phyloP scores from a whole-genome alignment of 2,797 vertebrate species.

The Alca torda region DNA sequence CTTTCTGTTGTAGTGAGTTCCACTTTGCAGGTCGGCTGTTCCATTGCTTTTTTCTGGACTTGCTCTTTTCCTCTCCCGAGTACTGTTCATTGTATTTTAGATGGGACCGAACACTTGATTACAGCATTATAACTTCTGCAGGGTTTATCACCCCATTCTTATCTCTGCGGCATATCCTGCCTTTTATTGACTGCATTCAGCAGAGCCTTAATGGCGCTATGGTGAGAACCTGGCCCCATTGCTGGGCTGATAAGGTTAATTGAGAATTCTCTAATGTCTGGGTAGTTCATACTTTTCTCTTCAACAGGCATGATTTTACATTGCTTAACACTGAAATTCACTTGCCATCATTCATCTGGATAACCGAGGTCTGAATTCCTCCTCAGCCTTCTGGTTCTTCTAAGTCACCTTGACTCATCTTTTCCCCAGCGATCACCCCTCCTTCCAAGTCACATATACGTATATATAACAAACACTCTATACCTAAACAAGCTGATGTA shows the following conservation, averaged over 20 bases:
- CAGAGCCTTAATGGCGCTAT: neutral
- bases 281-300: neutral
- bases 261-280: slow-evolving; percentile 16
- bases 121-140: neutral
- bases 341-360: neutral
- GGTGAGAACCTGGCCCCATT: neutral
- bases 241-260: slow-evolving; percentile 37
- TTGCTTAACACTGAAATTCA: neutral
- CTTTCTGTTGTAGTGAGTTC: neutral
- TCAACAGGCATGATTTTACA: neutral
- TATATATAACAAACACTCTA: neutral
- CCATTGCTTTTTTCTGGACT: neutral
- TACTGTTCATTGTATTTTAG: neutral
- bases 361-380: neutral
- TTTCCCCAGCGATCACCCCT: neutral
- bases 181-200: slow-evolving; percentile 30
- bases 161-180: slow-evolving; percentile 4
- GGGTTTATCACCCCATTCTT: slow-evolving; percentile 7
- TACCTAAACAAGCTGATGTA: neutral
- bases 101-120: neutral
- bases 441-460: neutral
- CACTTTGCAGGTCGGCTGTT: rapidly evolving
- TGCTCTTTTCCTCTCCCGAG: neutral
- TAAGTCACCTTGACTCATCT: slow-evolving; percentile 20
- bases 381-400: neutral